Evolutionary conservation across 2,888 invertebrate species (phyloP).

Genomic region (Tenthredo livida): DNA sequence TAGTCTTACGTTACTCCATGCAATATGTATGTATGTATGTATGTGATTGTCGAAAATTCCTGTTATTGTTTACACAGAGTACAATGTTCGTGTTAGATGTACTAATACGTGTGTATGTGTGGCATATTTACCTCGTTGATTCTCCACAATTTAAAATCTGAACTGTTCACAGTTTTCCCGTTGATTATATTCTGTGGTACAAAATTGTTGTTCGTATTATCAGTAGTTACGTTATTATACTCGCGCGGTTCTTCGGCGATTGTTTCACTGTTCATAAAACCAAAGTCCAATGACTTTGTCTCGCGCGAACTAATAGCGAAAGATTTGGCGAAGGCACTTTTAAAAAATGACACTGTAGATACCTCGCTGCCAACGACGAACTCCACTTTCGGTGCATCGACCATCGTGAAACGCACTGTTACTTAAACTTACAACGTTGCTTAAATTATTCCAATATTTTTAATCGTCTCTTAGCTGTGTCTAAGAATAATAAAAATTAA

Average conservation of each 20-base stretch:
- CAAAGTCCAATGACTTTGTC: slow-evolving; percentile 77
- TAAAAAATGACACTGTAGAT: slow-evolving; percentile 79
- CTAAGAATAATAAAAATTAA: slow-evolving; percentile 15
- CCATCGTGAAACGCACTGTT: slow-evolving; percentile 58
- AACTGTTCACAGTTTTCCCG: slow-evolving; percentile 56
- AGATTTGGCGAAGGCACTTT: slow-evolving; percentile 81
- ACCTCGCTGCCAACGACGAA: slow-evolving; percentile 74
- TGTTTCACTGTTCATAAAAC: slow-evolving; percentile 65
- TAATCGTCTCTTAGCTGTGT: neutral
- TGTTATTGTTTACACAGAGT: neutral
- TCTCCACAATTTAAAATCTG: slow-evolving; percentile 55
- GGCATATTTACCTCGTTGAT: slow-evolving; percentile 55
- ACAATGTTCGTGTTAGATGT: neutral
- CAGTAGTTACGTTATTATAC: slow-evolving; percentile 55
- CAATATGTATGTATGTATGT: neutral
- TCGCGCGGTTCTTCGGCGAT: slow-evolving; percentile 60
- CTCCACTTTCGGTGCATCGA: slow-evolving; percentile 67
- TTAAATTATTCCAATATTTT: neutral
- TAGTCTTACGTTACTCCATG: neutral
- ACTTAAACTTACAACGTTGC: neutral
- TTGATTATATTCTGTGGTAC: slow-evolving; percentile 62
- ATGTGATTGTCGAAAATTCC: neutral
- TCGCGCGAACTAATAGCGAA: slow-evolving; percentile 77
- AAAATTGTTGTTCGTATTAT: slow-evolving; percentile 65
- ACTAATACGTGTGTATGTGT: neutral